Percentiles rank a stretch among this genome's conserved stretches.
phyloP scores from a whole-genome alignment of 2,797 vertebrate genomes.

The Falco concolor region DNA sequence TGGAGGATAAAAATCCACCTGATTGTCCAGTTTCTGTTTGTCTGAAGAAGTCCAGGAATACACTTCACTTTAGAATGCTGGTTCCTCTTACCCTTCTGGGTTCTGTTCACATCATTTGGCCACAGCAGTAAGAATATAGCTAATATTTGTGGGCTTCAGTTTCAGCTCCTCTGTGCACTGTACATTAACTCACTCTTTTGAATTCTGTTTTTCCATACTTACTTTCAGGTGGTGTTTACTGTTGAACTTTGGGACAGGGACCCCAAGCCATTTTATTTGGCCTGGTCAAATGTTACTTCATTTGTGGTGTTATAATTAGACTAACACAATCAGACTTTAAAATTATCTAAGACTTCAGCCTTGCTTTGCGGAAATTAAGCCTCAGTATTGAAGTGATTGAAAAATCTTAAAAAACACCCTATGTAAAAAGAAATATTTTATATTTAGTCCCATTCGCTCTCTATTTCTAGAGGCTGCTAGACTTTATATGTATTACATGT shows the following conservation, averaged over 20 bases:
- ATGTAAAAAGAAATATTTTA: too few relatives aligned
- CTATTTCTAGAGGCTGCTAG: not conserved
- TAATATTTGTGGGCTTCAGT: not conserved
- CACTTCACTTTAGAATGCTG: not conserved
- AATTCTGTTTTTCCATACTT: not conserved
- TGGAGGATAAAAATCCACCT: not conserved
- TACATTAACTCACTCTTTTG: not conserved
- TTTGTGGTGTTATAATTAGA: not conserved
- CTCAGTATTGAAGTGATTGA: not conserved
- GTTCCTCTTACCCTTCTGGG: not conserved
- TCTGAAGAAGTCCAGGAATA: not conserved
- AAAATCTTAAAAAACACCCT: not conserved
- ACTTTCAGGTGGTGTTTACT: not conserved
- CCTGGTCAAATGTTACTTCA: not conserved
- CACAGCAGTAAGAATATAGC: not conserved
- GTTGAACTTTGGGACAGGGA: not conserved
- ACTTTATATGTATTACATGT: not conserved
- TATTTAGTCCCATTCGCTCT: not conserved
- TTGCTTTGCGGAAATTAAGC: not conserved
- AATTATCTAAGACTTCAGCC: not conserved
- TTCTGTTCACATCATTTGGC: not conserved
- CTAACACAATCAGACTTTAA: not conserved
- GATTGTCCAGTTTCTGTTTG: not conserved
- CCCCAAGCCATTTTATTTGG: not conserved
- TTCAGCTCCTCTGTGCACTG: not conserved